Evolutionary conservation across 2,113 vertebrate species (phyloP), one percentile per base, ranked within the genome.

Genomic region (Pseudorhombus dupliciocellatus): DNA sequence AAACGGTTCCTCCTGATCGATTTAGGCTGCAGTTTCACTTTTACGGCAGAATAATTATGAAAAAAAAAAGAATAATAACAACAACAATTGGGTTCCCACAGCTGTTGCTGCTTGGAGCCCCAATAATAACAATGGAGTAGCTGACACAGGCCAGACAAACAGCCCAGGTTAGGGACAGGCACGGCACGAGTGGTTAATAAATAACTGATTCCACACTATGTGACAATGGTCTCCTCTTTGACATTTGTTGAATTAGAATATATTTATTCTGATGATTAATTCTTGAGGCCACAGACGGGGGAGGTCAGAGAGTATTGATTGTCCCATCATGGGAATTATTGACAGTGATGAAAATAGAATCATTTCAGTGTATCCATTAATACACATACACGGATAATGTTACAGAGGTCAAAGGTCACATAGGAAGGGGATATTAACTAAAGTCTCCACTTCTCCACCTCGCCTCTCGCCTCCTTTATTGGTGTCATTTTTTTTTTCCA

Each of bases 401-500:
- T 46, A 84, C 7, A 71, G 28, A 73, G 62, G 72, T 72, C 26
- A 69, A 83, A 68, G 56, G 70, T 71, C 75, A 78, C 16, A 54
- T 30, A 56, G 57, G 55, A 63, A 54, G 76, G 34, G 22, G 22
- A 50, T 51, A 63, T 48, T 46, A 61, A 37, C 26, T 72, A 56
- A 56, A 21, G 24, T 34, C 28, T 63, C 30, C 37, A 44, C 46
- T 55, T 56, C 20, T 22, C 11, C 50, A 12, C 20, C 11, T 18
- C 28, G 3, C 20, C 18, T n/a, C 26, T 1, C n/a, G 2, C n/a
- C 20, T n/a, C 20, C 56, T 61, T 66, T 40, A 14, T 54, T 53
- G 20, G 11, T 81, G 46, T 79, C 60, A 48, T 77, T 80, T 73
- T 57, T 18, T 22, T 71, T 80, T 65, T 75, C 69, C n/a, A 74